Percentiles rank a stretch among this genome's conserved stretches.
Evolutionary conservation across 1,140 invertebrate genomes (phyloP).

Genomic region (Colletes latitarsis): DNA sequence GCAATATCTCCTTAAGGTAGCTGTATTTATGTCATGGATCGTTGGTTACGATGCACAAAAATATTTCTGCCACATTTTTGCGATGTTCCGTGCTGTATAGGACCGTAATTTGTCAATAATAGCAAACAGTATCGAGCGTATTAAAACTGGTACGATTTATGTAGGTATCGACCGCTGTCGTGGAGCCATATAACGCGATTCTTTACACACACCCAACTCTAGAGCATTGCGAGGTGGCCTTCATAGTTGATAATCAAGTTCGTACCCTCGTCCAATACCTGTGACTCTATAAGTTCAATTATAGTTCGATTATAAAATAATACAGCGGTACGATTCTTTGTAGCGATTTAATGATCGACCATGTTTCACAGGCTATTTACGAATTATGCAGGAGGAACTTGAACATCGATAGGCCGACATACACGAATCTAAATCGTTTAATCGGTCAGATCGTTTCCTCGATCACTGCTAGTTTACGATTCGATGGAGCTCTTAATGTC

Average conservation of each 20-base stretch:
- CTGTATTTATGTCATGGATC: too few species aligned
- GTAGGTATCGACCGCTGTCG: constrained; percentile 84
- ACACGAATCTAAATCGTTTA: constrained; percentile 85
- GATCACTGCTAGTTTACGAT: constrained; percentile 90
- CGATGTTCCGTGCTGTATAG: too few species aligned
- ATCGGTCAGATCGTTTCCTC: constrained; percentile 87
- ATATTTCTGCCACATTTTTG: too few species aligned
- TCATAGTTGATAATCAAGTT: constrained; percentile 85
- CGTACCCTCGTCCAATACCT: background rate
- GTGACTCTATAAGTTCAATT: background rate
- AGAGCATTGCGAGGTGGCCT: constrained; percentile 87
- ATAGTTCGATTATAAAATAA: too few species aligned
- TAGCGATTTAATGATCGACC: background rate
- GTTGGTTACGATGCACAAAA: too few species aligned
- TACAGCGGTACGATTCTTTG: background rate
- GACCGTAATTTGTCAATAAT: constrained; percentile 1
- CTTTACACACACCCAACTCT: constrained; percentile 87
- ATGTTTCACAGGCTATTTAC: constrained; percentile 84
- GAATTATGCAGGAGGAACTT: constrained; percentile 86
- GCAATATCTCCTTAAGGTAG: too few species aligned
- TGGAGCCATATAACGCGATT: constrained; percentile 88
- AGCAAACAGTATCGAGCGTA: background rate
- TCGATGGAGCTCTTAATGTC: constrained; percentile 91
- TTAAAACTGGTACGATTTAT: constrained; percentile 9
- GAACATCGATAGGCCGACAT: constrained; percentile 84